Evolutionary conservation across 2,113 vertebrate genomes (phyloP), one percentile per base, ranked within the genome.

Genomic region (Pyrgilauda ruficollis): DNA sequence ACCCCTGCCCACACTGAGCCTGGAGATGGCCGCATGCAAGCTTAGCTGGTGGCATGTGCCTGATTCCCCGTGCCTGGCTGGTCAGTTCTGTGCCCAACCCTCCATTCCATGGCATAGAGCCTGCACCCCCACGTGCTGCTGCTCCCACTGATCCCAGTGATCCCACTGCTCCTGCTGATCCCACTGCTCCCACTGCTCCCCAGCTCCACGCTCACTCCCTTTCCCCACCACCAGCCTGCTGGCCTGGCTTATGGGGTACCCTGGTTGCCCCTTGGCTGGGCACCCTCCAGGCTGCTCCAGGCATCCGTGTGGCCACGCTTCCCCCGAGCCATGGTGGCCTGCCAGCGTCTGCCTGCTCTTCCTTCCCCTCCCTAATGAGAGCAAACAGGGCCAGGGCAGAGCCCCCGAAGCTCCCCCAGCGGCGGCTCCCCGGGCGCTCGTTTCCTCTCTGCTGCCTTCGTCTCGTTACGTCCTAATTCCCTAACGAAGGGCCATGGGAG

Each of bases 401-500:
- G 87, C 64, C 93, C 88, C 1, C 1, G 17, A 17, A 44, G 17
- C 68, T 33, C 28, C 50, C 88, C 89, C 72, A 16, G 68, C 7
- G 1, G 93, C 26, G 0, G 68, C 77, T 96, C 89, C 87, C 80
- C 9, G 15, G 84, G 94, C 35, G 1, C 61, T 96, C 3, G 13
- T 81, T 96, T 96, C 91, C 96, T 78, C 94, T 92, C 91, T 3
- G 13, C 91, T 95, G 93, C 73, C 0, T 23, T 77, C 4, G 4
- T 13, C 64, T 96, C 30, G 6, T 95, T 93, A 55, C 9, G 64
- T 95, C 73, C 95, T 49, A 75, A 78, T 96, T 96, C 91, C 77
- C 89, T 96, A 81, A 94, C 43, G 93, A 89, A 93, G 80, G 87
- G 87, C 93, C 87, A 50, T 6, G 77, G 19, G 73, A 95, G 96